A percentile compares a stretch with the other conserved stretches of the same genome.
These are phyloP conservation scores for Drosophila suzukii DNA, from an alignment of 1,140 invertebrate genomes.

Conservation along the genomic window DNA sequence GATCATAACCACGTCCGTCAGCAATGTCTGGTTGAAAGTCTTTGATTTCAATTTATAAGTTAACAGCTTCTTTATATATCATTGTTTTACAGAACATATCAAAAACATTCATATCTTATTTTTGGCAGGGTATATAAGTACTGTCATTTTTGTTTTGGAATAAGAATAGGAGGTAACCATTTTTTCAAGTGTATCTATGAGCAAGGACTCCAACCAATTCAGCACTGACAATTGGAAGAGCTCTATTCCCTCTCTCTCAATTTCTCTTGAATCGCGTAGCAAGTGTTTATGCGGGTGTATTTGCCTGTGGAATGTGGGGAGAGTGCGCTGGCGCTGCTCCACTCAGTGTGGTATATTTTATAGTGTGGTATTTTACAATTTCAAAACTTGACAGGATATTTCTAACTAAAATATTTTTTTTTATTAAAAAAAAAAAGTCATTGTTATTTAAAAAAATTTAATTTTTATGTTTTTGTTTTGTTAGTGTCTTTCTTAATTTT, in stretches of 20 bases:
- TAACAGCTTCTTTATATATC: no score
- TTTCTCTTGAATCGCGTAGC: not conserved
- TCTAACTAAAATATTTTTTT: not conserved
- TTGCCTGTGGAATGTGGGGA: constrained; percentile 46
- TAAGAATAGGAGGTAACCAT: no score
- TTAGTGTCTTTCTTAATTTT: not conserved
- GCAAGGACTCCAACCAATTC: not conserved
- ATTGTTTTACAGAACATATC: no score
- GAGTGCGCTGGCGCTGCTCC: constrained; percentile 49
- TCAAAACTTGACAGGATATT: not conserved
- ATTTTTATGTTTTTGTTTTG: constrained; percentile 2
- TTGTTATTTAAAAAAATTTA: not conserved
- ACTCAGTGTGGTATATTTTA: not conserved
- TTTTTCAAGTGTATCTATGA: not conserved
- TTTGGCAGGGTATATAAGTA: no score
- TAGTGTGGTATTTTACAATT: not conserved
- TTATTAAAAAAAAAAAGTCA: not conserved
- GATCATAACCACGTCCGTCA: not conserved
- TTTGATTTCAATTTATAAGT: no score
- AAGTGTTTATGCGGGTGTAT: not conserved
- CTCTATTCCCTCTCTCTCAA: constrained; percentile 14
- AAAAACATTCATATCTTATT: no score
- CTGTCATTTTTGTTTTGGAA: no score
- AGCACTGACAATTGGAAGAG: not conserved
- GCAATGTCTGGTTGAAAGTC: not conserved